Percentiles rank a stretch among this genome's conserved stretches.
These are phyloP conservation scores for Chorisops tibialis DNA, from an alignment of 2,888 invertebrate species.

Conservation along the genomic window DNA sequence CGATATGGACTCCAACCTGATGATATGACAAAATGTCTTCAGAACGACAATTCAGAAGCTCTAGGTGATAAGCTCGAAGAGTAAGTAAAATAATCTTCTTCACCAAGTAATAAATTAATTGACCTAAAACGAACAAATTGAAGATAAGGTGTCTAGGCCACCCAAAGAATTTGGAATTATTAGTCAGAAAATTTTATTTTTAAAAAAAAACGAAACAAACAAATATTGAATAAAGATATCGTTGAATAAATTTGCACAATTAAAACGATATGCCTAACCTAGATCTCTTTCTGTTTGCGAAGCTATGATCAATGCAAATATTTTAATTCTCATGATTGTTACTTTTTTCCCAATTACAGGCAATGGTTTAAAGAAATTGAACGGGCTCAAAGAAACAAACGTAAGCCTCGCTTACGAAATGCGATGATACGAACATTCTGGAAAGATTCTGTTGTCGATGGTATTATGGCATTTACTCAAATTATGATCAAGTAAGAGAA, in stretches of 20 bases:
- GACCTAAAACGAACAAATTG: not conserved
- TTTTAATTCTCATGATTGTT: not conserved
- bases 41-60: conserved; percentile 55
- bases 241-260: too few species aligned
- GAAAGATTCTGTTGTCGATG: conserved; percentile 65
- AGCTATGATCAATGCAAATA: not conserved
- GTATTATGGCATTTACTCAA: conserved; percentile 57
- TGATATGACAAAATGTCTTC: conserved; percentile 66
- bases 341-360: conserved; percentile 51
- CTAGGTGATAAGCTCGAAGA: conserved; percentile 49
- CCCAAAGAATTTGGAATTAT: not conserved
- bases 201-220: not conserved
- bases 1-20: conserved; percentile 56
- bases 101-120: too few species aligned
- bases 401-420: conserved; percentile 62
- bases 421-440: conserved; percentile 67
- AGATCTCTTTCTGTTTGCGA: too few species aligned
- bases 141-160: not conserved
- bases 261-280: too few species aligned
- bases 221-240: too few species aligned
- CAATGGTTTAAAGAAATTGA: conserved; percentile 67
- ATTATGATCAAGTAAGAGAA: conserved; percentile 46
- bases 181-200: not conserved
- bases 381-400: conserved; percentile 55
- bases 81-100: conserved; percentile 38